Conservation (phyloP, 2,888 invertebrate species). For the Acronicta alni region DNA sequence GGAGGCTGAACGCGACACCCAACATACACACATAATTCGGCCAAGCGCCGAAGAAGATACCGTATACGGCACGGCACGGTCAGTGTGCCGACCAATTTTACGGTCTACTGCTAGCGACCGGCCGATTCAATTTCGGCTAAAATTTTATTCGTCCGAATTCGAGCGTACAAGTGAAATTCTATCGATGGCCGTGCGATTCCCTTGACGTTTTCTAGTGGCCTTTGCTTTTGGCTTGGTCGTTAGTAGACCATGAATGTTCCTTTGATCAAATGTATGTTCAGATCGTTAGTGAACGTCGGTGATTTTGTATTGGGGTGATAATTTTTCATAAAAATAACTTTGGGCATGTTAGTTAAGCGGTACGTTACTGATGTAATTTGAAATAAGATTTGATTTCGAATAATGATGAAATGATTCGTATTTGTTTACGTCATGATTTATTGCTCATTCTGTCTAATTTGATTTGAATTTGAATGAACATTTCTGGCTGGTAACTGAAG, state of each 20-base stretch:
- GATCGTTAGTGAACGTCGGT: constrained; percentile 32
- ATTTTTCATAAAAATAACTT: constrained; percentile 31
- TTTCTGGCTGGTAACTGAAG: too few species aligned
- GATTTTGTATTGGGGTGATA: constrained; percentile 39
- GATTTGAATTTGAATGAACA: too few species aligned
- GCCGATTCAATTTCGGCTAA: constrained; percentile 87
- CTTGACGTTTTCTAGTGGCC: constrained; percentile 72
- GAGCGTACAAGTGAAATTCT: constrained; percentile 82
- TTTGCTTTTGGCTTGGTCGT: constrained; percentile 66
- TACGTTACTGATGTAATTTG: constrained; percentile 6
- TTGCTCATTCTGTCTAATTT: too few species aligned
- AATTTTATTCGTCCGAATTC: constrained; percentile 86
- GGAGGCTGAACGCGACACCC: constrained; percentile 78
- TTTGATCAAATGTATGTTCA: constrained; percentile 54
- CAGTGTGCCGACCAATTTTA: constrained; percentile 85
- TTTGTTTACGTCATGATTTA: background rate
- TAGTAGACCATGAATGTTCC: constrained; percentile 58
- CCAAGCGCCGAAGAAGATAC: constrained; percentile 81
- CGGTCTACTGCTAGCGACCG: constrained; percentile 81
- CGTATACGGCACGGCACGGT: constrained; percentile 69
- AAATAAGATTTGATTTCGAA: constrained; percentile 1
- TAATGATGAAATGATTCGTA: background rate
- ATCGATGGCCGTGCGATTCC: constrained; percentile 76
- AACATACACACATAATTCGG: constrained; percentile 74
- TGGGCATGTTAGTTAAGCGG: background rate